Evolutionary conservation across 1,140 invertebrate genomes (phyloP).

Genomic region (Diorhabda sublineata): DNA sequence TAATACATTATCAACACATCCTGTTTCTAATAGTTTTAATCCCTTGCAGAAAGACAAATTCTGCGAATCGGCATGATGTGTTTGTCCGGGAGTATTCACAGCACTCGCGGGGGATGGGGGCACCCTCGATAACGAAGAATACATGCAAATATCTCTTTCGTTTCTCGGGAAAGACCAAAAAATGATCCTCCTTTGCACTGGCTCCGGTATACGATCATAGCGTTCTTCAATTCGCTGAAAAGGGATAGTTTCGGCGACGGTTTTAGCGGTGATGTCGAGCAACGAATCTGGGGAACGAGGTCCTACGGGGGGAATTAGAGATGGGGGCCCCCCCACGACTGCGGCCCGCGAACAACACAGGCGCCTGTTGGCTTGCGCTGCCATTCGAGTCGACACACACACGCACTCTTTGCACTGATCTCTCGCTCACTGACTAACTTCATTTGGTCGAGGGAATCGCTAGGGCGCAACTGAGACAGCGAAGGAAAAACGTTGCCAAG

Average conservation of each 20-base stretch:
- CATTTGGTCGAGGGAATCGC: neutral
- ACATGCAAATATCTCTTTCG: constrained; percentile 84
- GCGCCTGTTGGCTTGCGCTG: constrained; percentile 42
- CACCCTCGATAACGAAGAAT: constrained; percentile 72
- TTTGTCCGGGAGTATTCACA: constrained; percentile 2
- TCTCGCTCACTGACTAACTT: constrained; percentile 38
- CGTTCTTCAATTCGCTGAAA: constrained; percentile 83
- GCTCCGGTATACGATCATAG: constrained; percentile 75
- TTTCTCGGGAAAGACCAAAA: constrained; percentile 85
- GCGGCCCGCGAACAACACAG: constrained; percentile 47
- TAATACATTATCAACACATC: constrained; percentile 75
- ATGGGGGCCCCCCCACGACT: constrained; percentile 24
- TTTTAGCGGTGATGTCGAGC: constrained; percentile 76
- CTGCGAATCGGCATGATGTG: constrained; percentile 58
- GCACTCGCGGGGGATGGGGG: constrained; percentile 48
- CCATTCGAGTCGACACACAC: constrained; percentile 10
- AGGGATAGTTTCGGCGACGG: constrained; percentile 77
- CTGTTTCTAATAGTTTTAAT: constrained; percentile 72
- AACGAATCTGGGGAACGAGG: constrained; percentile 60
- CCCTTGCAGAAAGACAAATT: constrained; percentile 82
- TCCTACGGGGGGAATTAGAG: neutral
- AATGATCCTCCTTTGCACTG: constrained; percentile 80
- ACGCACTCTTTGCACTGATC: constrained; percentile 31
- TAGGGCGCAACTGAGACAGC: constrained; percentile 16
- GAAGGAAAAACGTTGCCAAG: constrained; percentile 16